Base-by-base conservation (phyloP, 2,113 vertebrate genomes). In the Loxodonta africana region DNA sequence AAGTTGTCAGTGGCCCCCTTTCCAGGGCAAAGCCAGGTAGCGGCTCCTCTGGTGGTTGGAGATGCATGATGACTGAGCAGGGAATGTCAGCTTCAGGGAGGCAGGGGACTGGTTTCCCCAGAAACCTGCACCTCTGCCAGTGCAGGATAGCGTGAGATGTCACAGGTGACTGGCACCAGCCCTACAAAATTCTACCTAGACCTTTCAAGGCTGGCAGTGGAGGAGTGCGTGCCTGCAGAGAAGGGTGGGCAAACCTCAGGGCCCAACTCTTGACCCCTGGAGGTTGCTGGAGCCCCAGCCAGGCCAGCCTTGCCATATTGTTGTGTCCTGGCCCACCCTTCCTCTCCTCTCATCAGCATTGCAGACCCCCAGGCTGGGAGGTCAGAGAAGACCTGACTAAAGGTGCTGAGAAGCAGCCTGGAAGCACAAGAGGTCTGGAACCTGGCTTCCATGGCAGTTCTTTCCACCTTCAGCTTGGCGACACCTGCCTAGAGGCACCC, bases 401-500 rank as follows among this genome's bases (percentile, higher is more conserved):
- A 85, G 78, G 14, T 37, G 73, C 30, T 69, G 57, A 78, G 74
- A 51, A 73, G 33, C 37, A 23, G 37, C 15, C 53, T 46, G 12
- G 51, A 6, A 25, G 74, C 41, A 77, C 28, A 4, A 2, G 73
- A 33, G 37, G 2, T 62, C 41, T 44, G 60, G 28, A 33, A 11
- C 44, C 30, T 46, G 14, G n/a, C 84, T 90, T 83, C 69, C 57
- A 8, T 30, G 78, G 17, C 78, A 89, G 46, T 62, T 17, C 11
- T 41, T 17, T 17, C 21, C 57, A 37, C n/a, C 53, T 67, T 67
- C 63, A 41, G 57, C 73, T 14, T 26, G 25, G n/a, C 48, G 53
- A 20, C 1, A 7, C 37, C n/a, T 15, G 2, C 37, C 71, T 0
- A 0, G 1, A 57, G n/a, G 26, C 25, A 21, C 44, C 11, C 65